Conservation (phyloP, 2,888 invertebrate genomes). For the Ypsolopha sequella region DNA sequence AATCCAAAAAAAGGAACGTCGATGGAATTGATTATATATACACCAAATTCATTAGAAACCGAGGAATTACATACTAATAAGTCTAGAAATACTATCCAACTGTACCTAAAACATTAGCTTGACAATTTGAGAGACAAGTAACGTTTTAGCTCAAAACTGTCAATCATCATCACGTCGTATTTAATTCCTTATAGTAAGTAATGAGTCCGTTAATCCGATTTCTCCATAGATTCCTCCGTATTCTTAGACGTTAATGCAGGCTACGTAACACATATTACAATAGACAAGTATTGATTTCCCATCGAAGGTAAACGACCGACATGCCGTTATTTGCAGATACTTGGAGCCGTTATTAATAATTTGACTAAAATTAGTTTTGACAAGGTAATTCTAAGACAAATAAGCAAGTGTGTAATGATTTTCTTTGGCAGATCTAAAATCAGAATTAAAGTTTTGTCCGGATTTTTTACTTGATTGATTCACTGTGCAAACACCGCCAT, state of each 20-base stretch:
- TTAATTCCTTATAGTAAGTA: slow-evolving; percentile 63
- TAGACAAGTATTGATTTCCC: slow-evolving; percentile 65
- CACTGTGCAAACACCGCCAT: slow-evolving; percentile 49
- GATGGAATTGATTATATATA: slow-evolving; percentile 42
- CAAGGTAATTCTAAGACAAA: slow-evolving; percentile 18
- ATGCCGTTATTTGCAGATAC: slow-evolving; percentile 66
- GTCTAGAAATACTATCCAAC: neutral
- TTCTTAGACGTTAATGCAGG: slow-evolving; percentile 58
- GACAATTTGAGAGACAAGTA: neutral
- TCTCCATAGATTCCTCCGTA: slow-evolving; percentile 63
- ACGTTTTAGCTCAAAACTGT: slow-evolving; percentile 41
- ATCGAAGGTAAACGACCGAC: slow-evolving; percentile 61
- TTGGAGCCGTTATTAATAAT: slow-evolving; percentile 55
- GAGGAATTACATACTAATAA: neutral
- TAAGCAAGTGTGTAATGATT: neutral
- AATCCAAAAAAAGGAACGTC: slow-evolving; percentile 1
- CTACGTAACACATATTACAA: slow-evolving; percentile 67
- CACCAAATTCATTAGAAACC: neutral
- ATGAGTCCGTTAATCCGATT: slow-evolving; percentile 64
- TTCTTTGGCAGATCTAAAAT: neutral
- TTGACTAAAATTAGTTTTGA: slow-evolving; percentile 37
- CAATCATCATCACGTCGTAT: slow-evolving; percentile 25
- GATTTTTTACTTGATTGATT: slow-evolving; percentile 60
- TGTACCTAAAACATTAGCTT: neutral
- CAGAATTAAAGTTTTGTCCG: slow-evolving; percentile 32